phyloP scores from a whole-genome alignment of 2,797 vertebrate genomes.

The Arctocebus calabarensis region DNA sequence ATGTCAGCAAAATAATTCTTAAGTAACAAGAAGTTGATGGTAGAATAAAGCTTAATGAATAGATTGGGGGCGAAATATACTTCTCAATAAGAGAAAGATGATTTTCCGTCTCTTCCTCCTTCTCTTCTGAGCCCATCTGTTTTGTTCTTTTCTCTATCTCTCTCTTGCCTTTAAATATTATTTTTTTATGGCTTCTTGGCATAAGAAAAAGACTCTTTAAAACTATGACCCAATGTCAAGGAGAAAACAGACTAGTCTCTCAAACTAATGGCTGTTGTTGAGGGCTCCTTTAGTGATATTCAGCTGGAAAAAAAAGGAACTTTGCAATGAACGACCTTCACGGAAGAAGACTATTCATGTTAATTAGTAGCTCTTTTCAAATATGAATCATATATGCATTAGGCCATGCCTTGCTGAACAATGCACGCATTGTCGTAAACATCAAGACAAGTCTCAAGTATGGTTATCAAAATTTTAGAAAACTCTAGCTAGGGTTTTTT shows the following conservation, averaged over 20 bases:
- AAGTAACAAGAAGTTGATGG: not conserved
- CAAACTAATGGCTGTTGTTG: constrained; percentile 89
- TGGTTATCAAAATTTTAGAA: constrained; percentile 95
- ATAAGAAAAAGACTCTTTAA: constrained; percentile 85
- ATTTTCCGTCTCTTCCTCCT: not conserved
- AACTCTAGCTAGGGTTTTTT: constrained; percentile 90
- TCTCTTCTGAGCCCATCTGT: no score
- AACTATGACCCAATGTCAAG: constrained; percentile 87
- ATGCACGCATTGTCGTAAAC: constrained; percentile 90
- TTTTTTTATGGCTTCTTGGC: constrained; percentile 87
- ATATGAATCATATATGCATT: constrained; percentile 95
- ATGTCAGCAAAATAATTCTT: constrained; percentile 14
- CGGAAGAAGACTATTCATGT: constrained; percentile 95
- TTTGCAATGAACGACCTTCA: constrained; percentile 91
- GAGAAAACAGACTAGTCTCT: constrained; percentile 89
- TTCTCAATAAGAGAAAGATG: not conserved
- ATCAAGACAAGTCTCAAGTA: constrained; percentile 93
- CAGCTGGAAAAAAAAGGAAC: constrained; percentile 87
- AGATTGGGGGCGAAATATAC: not conserved
- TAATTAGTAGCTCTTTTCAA: constrained; percentile 96
- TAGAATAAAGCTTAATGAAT: not conserved
- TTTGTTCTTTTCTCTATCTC: not conserved
- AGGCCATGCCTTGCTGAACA: constrained; percentile 91
- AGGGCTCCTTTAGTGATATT: constrained; percentile 87
- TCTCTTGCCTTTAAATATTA: constrained; percentile 85